These are phyloP conservation scores for Hymenochirus boettgeri DNA, from an alignment of 2,113 vertebrate genomes.

Conservation along the genomic window DNA sequence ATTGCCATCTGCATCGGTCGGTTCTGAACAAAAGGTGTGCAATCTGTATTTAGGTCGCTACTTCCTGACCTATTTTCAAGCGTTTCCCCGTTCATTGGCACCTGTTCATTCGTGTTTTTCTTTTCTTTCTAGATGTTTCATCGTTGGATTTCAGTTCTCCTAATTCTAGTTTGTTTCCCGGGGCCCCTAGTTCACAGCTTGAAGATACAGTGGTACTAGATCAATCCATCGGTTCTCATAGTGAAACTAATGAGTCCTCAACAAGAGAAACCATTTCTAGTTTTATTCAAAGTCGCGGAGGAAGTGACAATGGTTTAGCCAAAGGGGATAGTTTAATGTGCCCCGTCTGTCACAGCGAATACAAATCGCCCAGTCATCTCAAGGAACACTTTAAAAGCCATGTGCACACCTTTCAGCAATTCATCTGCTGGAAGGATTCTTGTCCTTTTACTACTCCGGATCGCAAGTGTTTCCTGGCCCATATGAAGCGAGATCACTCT, in stretches of 20 bases:
- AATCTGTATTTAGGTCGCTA: too few relatives aligned
- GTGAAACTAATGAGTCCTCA: slow-evolving; percentile 33
- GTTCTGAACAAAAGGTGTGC: too few relatives aligned
- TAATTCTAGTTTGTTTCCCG: slow-evolving; percentile 53
- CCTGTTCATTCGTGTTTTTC: neutral
- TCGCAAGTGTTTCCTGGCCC: slow-evolving; percentile 59
- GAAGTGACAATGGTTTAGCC: slow-evolving; percentile 3
- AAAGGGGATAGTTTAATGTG: slow-evolving; percentile 48
- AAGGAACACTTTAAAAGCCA: slow-evolving; percentile 74
- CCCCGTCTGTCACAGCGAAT: slow-evolving; percentile 58
- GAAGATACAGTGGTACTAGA: neutral
- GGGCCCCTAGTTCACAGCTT: slow-evolving; percentile 56
- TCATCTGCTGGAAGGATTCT: slow-evolving; percentile 59
- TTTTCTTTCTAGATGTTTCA: neutral
- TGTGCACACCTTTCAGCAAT: neutral
- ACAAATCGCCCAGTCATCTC: slow-evolving; percentile 56
- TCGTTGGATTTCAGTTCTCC: slow-evolving; percentile 40
- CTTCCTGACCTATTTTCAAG: too few relatives aligned
- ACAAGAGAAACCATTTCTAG: neutral
- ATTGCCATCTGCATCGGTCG: too few relatives aligned
- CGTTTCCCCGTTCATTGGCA: too few relatives aligned
- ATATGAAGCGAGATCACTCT: slow-evolving; percentile 57
- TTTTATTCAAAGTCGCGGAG: accelerated
- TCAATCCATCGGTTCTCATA: slow-evolving; percentile 40
- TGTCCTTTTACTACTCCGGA: slow-evolving; percentile 61